These are phyloP conservation scores for Pocillopora damicornis DNA, from an alignment of 64 coral and sea anemone genomes.

Conservation along the genomic window DNA sequence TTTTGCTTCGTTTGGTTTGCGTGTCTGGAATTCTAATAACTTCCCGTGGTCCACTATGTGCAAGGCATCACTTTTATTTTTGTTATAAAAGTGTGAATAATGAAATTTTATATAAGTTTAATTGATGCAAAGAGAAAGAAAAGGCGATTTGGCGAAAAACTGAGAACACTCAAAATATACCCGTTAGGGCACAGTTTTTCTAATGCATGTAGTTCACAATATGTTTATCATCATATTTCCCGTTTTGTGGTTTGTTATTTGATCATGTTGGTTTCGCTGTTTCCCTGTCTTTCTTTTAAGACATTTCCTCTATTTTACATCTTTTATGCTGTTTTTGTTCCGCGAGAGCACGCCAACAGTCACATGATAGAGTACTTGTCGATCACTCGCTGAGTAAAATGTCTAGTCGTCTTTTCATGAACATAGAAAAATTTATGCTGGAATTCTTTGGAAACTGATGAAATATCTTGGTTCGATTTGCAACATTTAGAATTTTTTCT, in stretches of 20 bases:
- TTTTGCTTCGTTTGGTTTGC: neutral
- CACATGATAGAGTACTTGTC: neutral
- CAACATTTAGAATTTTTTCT: too few species aligned
- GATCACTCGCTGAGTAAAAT: neutral
- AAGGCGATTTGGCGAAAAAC: neutral
- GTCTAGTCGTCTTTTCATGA: neutral
- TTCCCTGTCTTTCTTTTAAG: neutral
- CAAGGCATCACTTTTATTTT: neutral
- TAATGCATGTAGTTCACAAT: neutral
- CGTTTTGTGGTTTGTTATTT: neutral
- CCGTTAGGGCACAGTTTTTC: neutral
- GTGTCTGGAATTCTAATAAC: slow-evolving; percentile 7
- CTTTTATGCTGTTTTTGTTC: neutral
- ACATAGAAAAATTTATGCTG: too few species aligned
- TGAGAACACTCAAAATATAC: neutral
- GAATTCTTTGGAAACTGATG: too few species aligned
- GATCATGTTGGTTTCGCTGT: neutral
- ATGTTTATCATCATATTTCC: neutral
- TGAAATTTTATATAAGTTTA: neutral
- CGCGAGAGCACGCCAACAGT: neutral
- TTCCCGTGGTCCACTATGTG: neutral
- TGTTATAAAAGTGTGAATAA: neutral
- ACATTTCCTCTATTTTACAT: neutral
- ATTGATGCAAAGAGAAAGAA: neutral
- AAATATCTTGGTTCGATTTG: too few species aligned